Evolutionary conservation across 2,888 invertebrate genomes (phyloP).

Genomic region (Lacanobia oleracea): DNA sequence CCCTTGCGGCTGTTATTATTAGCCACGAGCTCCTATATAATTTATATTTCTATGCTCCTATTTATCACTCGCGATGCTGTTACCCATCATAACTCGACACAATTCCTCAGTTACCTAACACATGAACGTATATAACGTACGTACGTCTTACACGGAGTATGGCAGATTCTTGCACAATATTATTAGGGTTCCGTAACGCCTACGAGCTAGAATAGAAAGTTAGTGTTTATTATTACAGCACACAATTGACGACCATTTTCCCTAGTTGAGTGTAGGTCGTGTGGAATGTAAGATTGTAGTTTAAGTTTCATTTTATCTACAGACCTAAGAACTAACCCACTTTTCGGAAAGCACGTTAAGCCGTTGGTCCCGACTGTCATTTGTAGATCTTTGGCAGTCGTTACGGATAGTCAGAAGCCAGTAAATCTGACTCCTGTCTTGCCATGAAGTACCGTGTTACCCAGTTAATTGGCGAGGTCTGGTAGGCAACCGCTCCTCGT

Average conservation of each 20-base stretch:
- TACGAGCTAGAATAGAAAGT: conserved; percentile 40
- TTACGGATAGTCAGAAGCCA: too few species aligned
- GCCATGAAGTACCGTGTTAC: too few species aligned
- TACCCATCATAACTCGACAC: background rate
- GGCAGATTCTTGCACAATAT: conserved; percentile 33
- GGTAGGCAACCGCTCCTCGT: too few species aligned
- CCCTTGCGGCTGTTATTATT: too few species aligned
- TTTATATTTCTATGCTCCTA: too few species aligned
- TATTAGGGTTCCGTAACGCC: conserved; percentile 30
- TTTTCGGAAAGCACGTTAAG: too few species aligned
- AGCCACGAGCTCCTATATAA: too few species aligned
- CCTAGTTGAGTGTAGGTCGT: background rate
- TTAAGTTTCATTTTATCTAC: conserved; percentile 1
- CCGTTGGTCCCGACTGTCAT: too few species aligned
- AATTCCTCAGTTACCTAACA: background rate
- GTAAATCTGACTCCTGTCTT: too few species aligned
- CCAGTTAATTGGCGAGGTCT: too few species aligned
- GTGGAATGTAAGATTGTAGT: conserved; percentile 24
- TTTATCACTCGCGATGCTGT: background rate
- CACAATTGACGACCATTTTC: conserved; percentile 25
- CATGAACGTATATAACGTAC: background rate
- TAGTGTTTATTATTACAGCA: conserved; percentile 37
- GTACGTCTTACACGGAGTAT: background rate
- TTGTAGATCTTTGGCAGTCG: too few species aligned
- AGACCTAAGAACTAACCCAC: background rate